Evolutionary conservation across 2,888 invertebrate species (phyloP).

Genomic region (Bedellia somnulentella): DNA sequence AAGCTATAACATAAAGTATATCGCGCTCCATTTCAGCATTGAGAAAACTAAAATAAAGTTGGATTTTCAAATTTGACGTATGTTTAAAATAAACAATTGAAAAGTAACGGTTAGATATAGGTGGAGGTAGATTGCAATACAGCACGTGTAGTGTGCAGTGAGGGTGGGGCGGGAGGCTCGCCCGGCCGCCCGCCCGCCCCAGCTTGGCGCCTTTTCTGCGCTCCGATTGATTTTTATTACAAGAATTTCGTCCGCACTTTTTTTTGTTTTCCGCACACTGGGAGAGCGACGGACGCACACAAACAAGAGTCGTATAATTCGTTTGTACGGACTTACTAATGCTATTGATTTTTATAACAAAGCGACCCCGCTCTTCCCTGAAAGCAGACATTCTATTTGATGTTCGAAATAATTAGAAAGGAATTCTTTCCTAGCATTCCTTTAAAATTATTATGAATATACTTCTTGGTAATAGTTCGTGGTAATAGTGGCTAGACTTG

Average conservation of each 20-base stretch:
- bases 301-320: constrained; percentile 51
- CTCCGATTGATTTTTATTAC: constrained; percentile 64
- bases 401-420: neutral
- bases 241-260: constrained; percentile 56
- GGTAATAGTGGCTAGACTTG: too few relatives aligned
- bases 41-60: too few relatives aligned
- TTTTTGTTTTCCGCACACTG: constrained; percentile 51
- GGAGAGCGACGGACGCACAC: constrained; percentile 42
- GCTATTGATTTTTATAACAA: constrained; percentile 60
- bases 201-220: constrained; percentile 54
- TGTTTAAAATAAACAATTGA: too few relatives aligned
- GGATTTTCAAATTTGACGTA: too few relatives aligned
- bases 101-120: constrained; percentile 12
- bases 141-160: constrained; percentile 1
- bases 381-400: neutral
- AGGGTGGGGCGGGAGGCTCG: neutral
- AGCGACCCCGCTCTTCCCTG: constrained; percentile 15
- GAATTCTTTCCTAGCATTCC: too few relatives aligned
- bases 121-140: too few relatives aligned
- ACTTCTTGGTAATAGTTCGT: too few relatives aligned
- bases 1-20: too few relatives aligned
- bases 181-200: constrained; percentile 34
- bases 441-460: too few relatives aligned
- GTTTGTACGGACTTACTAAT: constrained; percentile 58
- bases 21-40: too few relatives aligned